A percentile compares a stretch with the other conserved stretches of the same genome.
Conservation (phyloP, 2,113 vertebrate species). For the Aythya baeri region DNA sequence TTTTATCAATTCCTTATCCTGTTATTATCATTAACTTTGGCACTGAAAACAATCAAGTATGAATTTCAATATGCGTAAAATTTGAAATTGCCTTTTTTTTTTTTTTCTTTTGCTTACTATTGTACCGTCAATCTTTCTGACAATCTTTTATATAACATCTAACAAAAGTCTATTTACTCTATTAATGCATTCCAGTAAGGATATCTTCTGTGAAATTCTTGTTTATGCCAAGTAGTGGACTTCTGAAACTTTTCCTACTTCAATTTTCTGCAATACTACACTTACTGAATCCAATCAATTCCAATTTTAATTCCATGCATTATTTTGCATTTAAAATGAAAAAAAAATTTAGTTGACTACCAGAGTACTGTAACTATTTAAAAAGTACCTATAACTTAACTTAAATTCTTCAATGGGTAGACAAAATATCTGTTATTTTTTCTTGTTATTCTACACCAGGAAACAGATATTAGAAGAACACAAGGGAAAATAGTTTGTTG, state of each 20-base stretch:
- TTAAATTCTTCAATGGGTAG: background rate
- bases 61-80: background rate
- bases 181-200: background rate
- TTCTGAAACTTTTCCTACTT: background rate
- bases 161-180: background rate
- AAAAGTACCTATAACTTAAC: background rate
- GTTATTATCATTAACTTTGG: background rate
- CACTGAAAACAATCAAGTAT: background rate
- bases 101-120: background rate
- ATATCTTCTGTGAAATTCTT: background rate
- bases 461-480: background rate
- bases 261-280: background rate
- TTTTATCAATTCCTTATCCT: background rate
- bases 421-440: slow-evolving; percentile 10
- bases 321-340: background rate
- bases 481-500: background rate
- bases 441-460: background rate
- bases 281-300: background rate
- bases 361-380: background rate
- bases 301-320: background rate
- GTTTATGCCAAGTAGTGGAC: background rate
- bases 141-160: background rate
- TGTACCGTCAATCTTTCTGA: background rate
- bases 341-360: background rate
- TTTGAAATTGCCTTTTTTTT: background rate